Base-by-base conservation (phyloP, 92 coral and sea anemone genomes). In the Zoanthus sociatus region DNA sequence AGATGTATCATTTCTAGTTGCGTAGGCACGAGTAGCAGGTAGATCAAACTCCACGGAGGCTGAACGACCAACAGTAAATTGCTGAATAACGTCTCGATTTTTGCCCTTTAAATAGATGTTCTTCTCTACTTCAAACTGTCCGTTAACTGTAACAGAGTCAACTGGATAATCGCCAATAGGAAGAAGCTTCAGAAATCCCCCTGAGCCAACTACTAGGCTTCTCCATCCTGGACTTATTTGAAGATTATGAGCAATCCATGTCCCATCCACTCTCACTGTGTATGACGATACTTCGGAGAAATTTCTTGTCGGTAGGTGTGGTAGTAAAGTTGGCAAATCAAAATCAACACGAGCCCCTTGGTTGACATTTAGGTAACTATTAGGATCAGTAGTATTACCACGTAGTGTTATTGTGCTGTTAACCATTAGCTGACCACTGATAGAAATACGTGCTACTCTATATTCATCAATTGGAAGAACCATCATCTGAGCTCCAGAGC, bases 101-200 rank as follows among this genome's bases (percentile, higher is more conserved):
- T 53, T 83, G 15, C 92, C 92, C 45, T 15, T 64, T 10, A 89
- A 70, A 8, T 42, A 67, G 0, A 89, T 83, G 73, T 83, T 82
- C 10, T 89, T 89, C 47, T 74, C 77, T n/a, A 89, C 79, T 44
- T 83, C 50, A 32, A 89, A 70, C 56, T 89, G 66, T 30, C 92
- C 92, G 37, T 82, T 77, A n/a, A 86, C 73, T 54, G 37, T 63
- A 31, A 86, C 83, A 46, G 81, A 73, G 48, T 86, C 89, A 77
- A 73, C 70, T 32, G 69, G 42, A 64, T 73, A 82, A 50, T 61
- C 77, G 14, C 68, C 84, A 3, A 82, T 16, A 1, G 83, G 68
- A 66, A 77, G 84, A 77, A 77, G 46, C 53, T 77, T 77, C 48
- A 86, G 69, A 77, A 47, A 44, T 32, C 84, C 89, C 45, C 47